Evolutionary conservation across 1,140 invertebrate species (phyloP).

Genomic region (Euura saliciscinereae): DNA sequence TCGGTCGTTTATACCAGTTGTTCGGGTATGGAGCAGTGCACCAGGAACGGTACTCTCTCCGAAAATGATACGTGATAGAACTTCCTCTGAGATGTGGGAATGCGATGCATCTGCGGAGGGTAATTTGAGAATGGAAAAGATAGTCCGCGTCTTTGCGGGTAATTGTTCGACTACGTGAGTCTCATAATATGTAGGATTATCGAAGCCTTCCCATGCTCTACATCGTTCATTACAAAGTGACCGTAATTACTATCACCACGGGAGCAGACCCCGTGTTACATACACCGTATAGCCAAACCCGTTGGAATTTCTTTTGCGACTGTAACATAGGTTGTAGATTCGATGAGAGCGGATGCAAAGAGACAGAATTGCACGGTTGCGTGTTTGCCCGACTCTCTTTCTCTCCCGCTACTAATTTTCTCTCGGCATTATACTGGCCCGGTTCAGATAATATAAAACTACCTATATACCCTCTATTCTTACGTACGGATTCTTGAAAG

Average conservation of each 20-base stretch:
- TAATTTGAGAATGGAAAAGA: constrained; percentile 36
- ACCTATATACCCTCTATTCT: not conserved
- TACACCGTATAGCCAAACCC: not conserved
- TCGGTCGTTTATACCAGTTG: too few species aligned
- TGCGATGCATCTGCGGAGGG: constrained; percentile 42
- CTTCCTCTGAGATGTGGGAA: not conserved
- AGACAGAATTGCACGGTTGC: constrained; percentile 48
- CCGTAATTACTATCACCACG: constrained; percentile 54
- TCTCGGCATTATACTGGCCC: not conserved
- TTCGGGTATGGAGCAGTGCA: too few species aligned
- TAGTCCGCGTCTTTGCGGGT: not conserved
- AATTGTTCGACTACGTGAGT: not conserved
- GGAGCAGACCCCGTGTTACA: not conserved
- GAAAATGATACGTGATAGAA: too few species aligned
- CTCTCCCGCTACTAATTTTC: not conserved
- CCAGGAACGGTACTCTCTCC: too few species aligned
- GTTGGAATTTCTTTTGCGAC: not conserved
- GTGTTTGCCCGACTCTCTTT: constrained; percentile 32
- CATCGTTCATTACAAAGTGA: constrained; percentile 59
- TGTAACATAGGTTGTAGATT: constrained; percentile 30
- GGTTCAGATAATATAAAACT: not conserved
- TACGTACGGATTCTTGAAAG: not conserved
- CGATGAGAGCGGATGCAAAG: constrained; percentile 60
- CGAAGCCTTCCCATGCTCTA: constrained; percentile 57
- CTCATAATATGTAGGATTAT: constrained; percentile 59